A percentile compares a stretch with the other conserved stretches of the same genome.
These are phyloP conservation scores for Neotoxoptera formosana DNA, from an alignment of 1,140 invertebrate species.

Conservation along the genomic window DNA sequence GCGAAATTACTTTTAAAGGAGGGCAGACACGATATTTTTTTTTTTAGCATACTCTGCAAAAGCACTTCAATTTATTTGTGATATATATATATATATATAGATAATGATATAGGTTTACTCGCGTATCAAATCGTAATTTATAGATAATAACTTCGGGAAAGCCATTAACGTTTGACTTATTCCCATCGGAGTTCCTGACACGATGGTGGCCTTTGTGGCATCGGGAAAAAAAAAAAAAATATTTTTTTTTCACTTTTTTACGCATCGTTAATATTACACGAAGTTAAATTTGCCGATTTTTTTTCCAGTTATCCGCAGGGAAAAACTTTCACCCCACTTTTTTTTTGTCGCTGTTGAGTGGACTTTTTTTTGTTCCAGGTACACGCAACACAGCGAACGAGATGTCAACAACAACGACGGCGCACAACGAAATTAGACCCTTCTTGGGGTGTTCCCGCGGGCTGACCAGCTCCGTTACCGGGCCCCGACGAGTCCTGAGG, in stretches of 20 bases:
- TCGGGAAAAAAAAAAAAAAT: background rate
- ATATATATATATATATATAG: background rate
- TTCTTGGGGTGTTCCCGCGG: conserved; percentile 55
- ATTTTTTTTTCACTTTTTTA: conserved; percentile 44
- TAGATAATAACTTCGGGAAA: conserved; percentile 44
- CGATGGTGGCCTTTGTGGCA: background rate
- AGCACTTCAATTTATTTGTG: background rate
- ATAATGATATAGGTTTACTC: background rate
- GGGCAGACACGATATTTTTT: background rate
- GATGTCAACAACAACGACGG: conserved; percentile 55
- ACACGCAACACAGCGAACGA: conserved; percentile 51
- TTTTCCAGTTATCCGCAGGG: conserved; percentile 45
- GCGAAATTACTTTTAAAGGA: background rate
- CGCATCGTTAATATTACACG: conserved; percentile 55
- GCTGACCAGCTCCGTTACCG: conserved; percentile 55
- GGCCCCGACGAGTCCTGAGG: conserved; percentile 52
- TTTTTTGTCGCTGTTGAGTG: conserved; percentile 31
- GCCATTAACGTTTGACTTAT: conserved; percentile 52
- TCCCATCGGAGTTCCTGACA: conserved; percentile 38
- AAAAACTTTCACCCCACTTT: conserved; percentile 52
- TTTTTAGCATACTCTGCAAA: background rate
- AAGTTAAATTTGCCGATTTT: conserved; percentile 52
- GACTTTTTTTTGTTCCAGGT: conserved; percentile 46
- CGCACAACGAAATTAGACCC: conserved; percentile 53
- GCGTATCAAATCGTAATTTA: conserved; percentile 37